Percentiles rank a stretch among this genome's conserved stretches.
These are phyloP conservation scores for Platynereis dumerilii DNA, from an alignment of 2,888 invertebrate species.

Conservation along the genomic window DNA sequence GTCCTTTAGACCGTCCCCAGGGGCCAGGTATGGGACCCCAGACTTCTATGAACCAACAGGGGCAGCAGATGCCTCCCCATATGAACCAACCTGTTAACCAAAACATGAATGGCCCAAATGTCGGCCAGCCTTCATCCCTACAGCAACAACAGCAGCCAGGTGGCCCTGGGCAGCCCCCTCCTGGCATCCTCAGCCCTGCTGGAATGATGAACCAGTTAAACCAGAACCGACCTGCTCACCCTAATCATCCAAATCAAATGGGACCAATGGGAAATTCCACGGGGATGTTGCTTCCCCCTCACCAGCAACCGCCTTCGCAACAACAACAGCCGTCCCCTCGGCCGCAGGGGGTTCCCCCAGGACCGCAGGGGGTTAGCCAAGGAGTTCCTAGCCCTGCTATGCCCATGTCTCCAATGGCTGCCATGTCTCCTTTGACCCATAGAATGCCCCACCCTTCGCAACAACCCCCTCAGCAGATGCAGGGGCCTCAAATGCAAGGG, in stretches of 20 bases:
- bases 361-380: constrained; percentile 2
- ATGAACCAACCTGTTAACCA: no score
- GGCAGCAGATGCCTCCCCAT: no score
- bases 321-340: neutral
- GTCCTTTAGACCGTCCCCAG: no score
- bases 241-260: no score
- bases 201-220: constrained; percentile 10
- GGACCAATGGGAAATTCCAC: neutral
- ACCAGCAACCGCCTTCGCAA: neutral
- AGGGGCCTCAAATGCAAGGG: neutral
- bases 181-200: constrained; percentile 15
- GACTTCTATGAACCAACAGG: no score
- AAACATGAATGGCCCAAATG: no score
- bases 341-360: neutral
- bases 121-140: neutral
- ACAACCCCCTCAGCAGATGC: constrained; percentile 11
- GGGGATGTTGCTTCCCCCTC: neutral
- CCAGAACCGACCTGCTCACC: neutral
- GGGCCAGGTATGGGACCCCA: no score
- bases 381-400: no score
- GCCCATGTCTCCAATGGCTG: no score
- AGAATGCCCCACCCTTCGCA: constrained; percentile 1
- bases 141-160: constrained; percentile 13
- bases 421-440: no score
- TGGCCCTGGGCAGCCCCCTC: neutral